Conservation (phyloP, 2,888 invertebrate genomes). For the Operophtera brumata region DNA sequence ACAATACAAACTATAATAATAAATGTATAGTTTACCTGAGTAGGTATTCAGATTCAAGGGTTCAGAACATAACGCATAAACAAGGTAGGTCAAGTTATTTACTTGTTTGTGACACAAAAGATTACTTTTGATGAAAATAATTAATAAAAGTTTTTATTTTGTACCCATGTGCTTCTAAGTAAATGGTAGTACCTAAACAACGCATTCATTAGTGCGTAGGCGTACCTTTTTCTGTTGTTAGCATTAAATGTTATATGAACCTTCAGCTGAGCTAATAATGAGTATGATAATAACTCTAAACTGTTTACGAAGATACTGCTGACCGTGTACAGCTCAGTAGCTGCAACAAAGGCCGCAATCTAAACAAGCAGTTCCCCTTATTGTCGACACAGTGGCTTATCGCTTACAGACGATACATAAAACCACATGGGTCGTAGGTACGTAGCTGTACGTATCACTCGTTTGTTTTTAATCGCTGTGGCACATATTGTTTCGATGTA, state of each 20-base stretch:
- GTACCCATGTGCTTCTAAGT: no score
- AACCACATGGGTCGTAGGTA: conserved; percentile 44
- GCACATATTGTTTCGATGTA: conserved; percentile 52
- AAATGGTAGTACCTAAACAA: no score
- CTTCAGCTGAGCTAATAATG: conserved; percentile 16
- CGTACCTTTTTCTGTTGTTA: no score
- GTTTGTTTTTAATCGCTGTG: conserved; percentile 46
- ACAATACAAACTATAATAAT: background rate
- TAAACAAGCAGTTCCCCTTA: conserved; percentile 37
- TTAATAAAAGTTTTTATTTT: no score
- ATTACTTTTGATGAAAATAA: no score
- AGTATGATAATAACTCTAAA: conserved; percentile 24
- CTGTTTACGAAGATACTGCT: conserved; percentile 32
- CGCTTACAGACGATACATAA: conserved; percentile 46
- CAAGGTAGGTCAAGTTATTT: no score
- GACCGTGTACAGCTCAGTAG: conserved; percentile 30
- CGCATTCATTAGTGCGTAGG: no score
- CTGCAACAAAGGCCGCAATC: conserved; percentile 33
- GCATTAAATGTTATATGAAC: background rate
- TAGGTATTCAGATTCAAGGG: no score
- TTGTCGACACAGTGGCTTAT: conserved; percentile 35
- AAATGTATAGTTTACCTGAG: background rate
- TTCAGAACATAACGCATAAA: no score
- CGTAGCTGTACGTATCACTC: conserved; percentile 34
- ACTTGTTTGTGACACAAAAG: no score